A percentile compares a stretch with the other conserved stretches of the same genome.
phyloP scores from a whole-genome alignment of 2,113 vertebrate species.

The Corythaeola cristata region DNA sequence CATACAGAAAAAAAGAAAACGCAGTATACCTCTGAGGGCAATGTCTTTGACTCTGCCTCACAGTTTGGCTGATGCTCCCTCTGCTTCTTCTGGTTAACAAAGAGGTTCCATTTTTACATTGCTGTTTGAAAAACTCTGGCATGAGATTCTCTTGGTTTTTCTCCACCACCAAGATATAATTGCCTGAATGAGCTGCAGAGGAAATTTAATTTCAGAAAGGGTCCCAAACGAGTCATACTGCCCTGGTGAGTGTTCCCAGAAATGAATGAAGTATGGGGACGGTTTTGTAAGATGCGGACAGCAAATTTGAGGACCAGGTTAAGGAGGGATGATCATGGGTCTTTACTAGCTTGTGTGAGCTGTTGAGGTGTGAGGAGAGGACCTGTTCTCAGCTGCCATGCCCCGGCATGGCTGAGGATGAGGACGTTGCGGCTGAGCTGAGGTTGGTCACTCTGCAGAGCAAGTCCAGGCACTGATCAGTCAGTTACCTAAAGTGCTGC shows the following conservation, averaged over 20 bases:
- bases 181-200: neutral
- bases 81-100: neutral
- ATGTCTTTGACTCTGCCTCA: neutral
- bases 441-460: neutral
- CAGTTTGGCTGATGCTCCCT: neutral
- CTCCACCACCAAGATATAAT: neutral
- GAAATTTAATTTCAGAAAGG: neutral
- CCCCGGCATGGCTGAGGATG: neutral
- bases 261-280: neutral
- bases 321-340: neutral
- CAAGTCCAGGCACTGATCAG: neutral
- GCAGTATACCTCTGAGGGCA: neutral
- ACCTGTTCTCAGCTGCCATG: neutral
- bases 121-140: neutral
- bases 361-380: neutral
- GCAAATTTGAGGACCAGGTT: neutral
- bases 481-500: neutral
- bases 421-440: neutral
- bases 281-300: neutral
- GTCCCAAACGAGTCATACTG: neutral
- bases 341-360: neutral
- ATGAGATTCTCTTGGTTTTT: neutral
- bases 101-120: neutral
- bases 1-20: neutral
- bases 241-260: neutral